These are phyloP conservation scores for Rafetus swinhoei DNA, from an alignment of 2,113 vertebrate genomes.

Conservation along the genomic window DNA sequence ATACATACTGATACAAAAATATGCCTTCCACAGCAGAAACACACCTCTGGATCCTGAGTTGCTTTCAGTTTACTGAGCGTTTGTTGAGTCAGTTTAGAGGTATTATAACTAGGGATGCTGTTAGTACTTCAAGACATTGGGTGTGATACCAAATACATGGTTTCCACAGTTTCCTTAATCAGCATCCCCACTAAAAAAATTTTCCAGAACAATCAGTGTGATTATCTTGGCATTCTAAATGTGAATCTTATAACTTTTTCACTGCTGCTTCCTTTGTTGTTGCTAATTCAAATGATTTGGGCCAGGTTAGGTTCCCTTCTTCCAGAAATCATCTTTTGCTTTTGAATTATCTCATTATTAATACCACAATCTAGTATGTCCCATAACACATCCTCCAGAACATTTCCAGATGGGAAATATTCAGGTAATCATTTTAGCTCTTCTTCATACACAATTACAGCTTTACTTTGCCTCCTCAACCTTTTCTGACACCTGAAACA, in stretches of 20 bases:
- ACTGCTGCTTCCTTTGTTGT: not conserved
- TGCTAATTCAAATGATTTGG: not conserved
- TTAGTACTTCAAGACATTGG: no score
- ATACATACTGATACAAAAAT: slow-evolving; percentile 4
- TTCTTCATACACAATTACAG: slow-evolving; percentile 49
- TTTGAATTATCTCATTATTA: slow-evolving; percentile 47
- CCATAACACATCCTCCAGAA: slow-evolving; percentile 68
- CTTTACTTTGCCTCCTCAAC: slow-evolving; percentile 43
- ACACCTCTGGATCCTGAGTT: not conserved
- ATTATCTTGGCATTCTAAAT: not conserved
- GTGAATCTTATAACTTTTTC: not conserved
- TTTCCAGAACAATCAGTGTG: not conserved
- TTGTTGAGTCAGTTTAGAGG: slow-evolving; percentile 40
- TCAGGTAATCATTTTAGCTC: slow-evolving; percentile 68
- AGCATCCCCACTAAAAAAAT: no score
- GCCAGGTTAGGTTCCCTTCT: slow-evolving; percentile 60
- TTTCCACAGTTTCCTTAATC: no score
- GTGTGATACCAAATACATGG: no score
- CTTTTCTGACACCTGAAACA: slow-evolving; percentile 37
- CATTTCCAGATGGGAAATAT: slow-evolving; percentile 66
- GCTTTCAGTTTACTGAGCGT: not conserved
- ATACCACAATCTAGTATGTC: slow-evolving; percentile 68
- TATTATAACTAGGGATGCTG: no score
- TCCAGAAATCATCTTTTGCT: slow-evolving; percentile 46
- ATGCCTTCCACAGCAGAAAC: not conserved